Evolutionary conservation across 2,888 invertebrate genomes (phyloP).

Genomic region (Pyrrhia umbra): DNA sequence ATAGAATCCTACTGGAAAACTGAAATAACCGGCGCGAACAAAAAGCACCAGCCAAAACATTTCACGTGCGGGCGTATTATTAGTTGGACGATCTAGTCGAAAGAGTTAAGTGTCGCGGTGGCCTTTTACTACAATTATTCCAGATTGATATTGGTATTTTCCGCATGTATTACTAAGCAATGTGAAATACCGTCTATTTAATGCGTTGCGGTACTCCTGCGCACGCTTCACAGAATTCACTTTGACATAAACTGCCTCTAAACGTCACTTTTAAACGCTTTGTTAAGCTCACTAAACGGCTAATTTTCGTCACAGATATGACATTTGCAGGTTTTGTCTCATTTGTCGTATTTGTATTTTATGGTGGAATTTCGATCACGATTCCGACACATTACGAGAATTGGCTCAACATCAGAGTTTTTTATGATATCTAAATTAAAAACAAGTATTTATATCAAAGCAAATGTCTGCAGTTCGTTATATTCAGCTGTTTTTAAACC

Average conservation of each 20-base stretch:
- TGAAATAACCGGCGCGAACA: conserved; percentile 90
- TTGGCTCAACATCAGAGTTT: conserved; percentile 76
- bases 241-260: conserved; percentile 73
- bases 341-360: conserved; percentile 53
- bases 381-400: conserved; percentile 68
- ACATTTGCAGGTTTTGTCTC: conserved; percentile 50
- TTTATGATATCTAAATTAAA: conserved; percentile 74
- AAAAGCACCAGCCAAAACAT: conserved; percentile 90
- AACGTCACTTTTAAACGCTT: conserved; percentile 71
- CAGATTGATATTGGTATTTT: conserved; percentile 75
- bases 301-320: conserved; percentile 62
- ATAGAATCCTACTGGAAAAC: conserved; percentile 90
- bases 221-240: conserved; percentile 67
- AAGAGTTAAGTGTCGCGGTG: conserved; percentile 86
- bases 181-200: conserved; percentile 64
- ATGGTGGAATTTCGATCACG: conserved; percentile 59
- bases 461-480: conserved; percentile 55
- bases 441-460: conserved; percentile 65
- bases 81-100: conserved; percentile 90
- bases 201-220: conserved; percentile 54
- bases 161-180: conserved; percentile 69
- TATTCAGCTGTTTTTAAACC: conserved; percentile 49
- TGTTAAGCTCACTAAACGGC: conserved; percentile 62
- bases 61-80: conserved; percentile 89
- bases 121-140: conserved; percentile 81